Evolutionary conservation across 1,140 invertebrate genomes (phyloP), one percentile per base, ranked within the genome.

Genomic region (Mamestra configurata): DNA sequence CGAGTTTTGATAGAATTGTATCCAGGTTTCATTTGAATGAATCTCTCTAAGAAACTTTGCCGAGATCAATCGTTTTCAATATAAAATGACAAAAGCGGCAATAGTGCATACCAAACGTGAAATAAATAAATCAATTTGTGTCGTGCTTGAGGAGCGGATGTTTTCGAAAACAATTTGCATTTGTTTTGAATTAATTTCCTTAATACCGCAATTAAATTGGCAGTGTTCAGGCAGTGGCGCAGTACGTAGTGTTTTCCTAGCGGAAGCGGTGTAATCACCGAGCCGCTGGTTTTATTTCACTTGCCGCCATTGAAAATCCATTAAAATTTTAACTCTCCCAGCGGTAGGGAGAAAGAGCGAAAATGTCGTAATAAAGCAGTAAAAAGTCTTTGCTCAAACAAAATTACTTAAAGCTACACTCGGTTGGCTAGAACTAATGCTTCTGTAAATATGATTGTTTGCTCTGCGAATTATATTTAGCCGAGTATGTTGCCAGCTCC

Each of bases 281-380:
- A 71, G 57, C 73, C 51, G 73, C 72, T 77, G 53, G 79, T 82
- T 84, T 86, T 82, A 84, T 86, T 84, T 81, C 84, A 78, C 78
- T 83, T 76, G 64, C 77, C 79, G 78, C 73, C 81, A 86, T 84
- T 79, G 83, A 82, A 81, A 84, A 84, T 61, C 82, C 77, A 84
- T 84, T 84, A 86, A 86, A 86, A 81, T 84, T 86, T 86, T 84
- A 84, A 86, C 84, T 86, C 77, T 53, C 53, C 53, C 75, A 46
- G 64, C 51, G 68, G 71, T 57, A 68, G 40, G 76, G 61, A 82
- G 75, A 72, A 49, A 77, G 82, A 76, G 61, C 79, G 73, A 79
- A 75, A 76, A 79, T 79, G 80, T 79, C 80, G 84, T 86, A 84
- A 86, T 79, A 86, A 82, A 82, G 80, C 80, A 75, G 78, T 84